Evolutionary conservation across 2,797 vertebrate genomes (phyloP), one percentile per base, ranked within the genome.

Genomic region (Bradypus variegatus): DNA sequence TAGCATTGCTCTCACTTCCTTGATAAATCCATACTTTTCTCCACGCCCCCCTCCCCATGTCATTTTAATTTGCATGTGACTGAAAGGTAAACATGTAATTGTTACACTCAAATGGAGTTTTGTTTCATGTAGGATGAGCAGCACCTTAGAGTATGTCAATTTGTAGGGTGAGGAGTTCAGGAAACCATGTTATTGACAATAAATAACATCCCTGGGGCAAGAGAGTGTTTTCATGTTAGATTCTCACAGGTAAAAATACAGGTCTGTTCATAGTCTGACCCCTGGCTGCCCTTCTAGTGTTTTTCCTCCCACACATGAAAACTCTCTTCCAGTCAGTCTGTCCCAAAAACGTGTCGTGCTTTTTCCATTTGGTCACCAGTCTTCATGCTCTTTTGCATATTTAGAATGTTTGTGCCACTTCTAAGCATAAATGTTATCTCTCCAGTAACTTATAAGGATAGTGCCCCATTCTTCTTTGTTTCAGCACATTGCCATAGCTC

Each of bases 21-120:
- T 72, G 73, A 31, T 87, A 11, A 36, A 72, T 83, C 38, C 38
- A 6, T 55, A 31, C 15, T 76, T 92, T 94, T 89, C 15, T 38
- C 12, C 3, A 13, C 29, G 41, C 4, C 29, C 60, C n/a, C 41
- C 31, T n/a, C 18, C 58, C 6, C 21, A 8, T 80, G 29, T 23
- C 89, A 25, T 82, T 93, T 93, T 80, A 78, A 83, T 85, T 92
- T 90, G 36, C 36, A 19, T 76, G 83, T 53, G 15, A 62, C 83
- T 73, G 53, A 92, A 94, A 83, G 38, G 38, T 83, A 76, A 77
- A 90, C 45, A 27, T 90, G 7, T 50, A 86, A 81, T 82, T 85
- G 53, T 78, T 19, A 8, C 38, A n/a, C 69, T 78, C 69, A 81
- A 41, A 38, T 67, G 27, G 41, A 91, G 67, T 73, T 72, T 92